Percentiles rank a stretch among this genome's conserved stretches.
These are phyloP conservation scores for Thryonomys swinderianus DNA, from an alignment of 2,113 vertebrate species.

Conservation along the genomic window DNA sequence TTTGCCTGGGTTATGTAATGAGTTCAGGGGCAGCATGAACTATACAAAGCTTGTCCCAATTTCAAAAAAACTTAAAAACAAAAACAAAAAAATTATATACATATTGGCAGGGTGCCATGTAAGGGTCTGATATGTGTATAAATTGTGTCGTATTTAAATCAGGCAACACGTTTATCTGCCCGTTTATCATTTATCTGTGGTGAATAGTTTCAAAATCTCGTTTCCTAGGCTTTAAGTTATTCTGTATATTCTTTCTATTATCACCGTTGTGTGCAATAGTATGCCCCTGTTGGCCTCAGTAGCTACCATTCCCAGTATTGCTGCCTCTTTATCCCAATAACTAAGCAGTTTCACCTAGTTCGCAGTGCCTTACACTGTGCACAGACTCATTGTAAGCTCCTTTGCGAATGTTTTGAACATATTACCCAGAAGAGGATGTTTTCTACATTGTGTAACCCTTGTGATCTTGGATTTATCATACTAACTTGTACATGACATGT, in stretches of 20 bases:
- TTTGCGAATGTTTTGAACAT: neutral
- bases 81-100: too few relatives aligned
- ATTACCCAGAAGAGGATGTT: neutral
- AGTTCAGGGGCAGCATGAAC: too few relatives aligned
- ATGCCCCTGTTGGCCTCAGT: neutral
- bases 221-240: neutral
- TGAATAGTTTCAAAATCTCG: neutral
- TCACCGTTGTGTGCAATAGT: neutral
- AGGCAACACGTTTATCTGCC: neutral
- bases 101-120: neutral
- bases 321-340: neutral
- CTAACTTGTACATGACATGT: neutral
- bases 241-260: neutral
- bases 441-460: neutral
- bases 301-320: neutral
- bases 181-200: neutral
- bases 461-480: neutral
- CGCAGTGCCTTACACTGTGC: neutral
- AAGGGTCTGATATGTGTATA: neutral
- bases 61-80: too few relatives aligned
- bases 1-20: too few relatives aligned
- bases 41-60: too few relatives aligned
- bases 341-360: neutral
- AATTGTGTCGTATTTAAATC: neutral
- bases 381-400: neutral